These are phyloP conservation scores for Antedon mediterranea DNA, from an alignment of 53 echinoderm and acorn worm species.

Conservation along the genomic window DNA sequence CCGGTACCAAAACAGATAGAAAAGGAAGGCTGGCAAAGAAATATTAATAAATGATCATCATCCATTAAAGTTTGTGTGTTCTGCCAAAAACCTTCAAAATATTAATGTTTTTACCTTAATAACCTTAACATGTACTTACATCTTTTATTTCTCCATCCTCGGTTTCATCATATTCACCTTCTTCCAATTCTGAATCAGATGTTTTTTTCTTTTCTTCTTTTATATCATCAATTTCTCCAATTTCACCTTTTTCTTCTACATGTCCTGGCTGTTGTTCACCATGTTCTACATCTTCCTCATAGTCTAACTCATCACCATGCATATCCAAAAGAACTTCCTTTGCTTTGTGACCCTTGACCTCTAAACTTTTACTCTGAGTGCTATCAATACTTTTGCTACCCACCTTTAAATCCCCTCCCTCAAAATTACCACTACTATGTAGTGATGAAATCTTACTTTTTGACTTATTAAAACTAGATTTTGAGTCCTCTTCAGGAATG, in stretches of 20 bases:
- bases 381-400: constrained; percentile 1
- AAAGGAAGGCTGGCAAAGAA: too few relatives aligned
- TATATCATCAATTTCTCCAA: constrained; percentile 7
- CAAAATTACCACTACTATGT: constrained; percentile 6
- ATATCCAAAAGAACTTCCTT: constrained; percentile 25
- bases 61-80: too few relatives aligned
- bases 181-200: constrained; percentile 1
- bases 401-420: background rate
- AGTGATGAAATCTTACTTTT: background rate
- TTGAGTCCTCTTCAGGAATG: background rate
- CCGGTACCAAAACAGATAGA: too few relatives aligned
- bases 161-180: constrained; percentile 27
- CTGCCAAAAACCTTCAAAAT: too few relatives aligned
- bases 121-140: constrained; percentile 26
- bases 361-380: background rate
- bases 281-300: constrained; percentile 69
- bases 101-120: background rate
- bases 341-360: constrained; percentile 1
- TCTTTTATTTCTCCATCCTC: constrained; percentile 41
- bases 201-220: constrained; percentile 4
- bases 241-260: constrained; percentile 6
- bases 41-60: too few relatives aligned
- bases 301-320: constrained; percentile 84
- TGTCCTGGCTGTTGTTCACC: constrained; percentile 16
- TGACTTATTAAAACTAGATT: background rate